phyloP scores from a whole-genome alignment of 2,113 vertebrate species.

The Heterotilapia buettikoferi region DNA sequence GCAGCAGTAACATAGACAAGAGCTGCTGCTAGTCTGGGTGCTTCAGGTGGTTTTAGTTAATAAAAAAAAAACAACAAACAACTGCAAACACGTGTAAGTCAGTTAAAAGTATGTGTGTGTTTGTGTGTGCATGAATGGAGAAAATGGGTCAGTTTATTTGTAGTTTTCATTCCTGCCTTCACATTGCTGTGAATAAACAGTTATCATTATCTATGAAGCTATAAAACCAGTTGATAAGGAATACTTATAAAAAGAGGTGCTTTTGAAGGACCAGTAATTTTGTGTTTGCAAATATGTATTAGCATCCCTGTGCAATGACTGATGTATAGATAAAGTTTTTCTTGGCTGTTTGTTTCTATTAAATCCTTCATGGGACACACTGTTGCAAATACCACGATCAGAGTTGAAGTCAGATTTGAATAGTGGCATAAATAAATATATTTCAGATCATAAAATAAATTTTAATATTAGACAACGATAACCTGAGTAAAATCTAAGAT shows the following conservation, averaged over 20 bases:
- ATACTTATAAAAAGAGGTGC: neutral
- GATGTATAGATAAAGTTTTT: neutral
- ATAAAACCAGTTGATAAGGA: neutral
- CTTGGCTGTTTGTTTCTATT: neutral
- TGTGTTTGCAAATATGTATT: neutral
- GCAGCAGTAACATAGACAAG: neutral
- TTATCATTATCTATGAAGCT: neutral
- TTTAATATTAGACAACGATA: neutral
- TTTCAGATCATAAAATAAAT: neutral
- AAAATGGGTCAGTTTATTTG: neutral
- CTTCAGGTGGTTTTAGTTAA: neutral
- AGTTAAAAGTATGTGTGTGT: neutral
- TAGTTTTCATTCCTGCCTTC: neutral
- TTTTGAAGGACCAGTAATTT: neutral
- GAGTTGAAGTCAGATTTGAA: neutral
- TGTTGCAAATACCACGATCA: neutral
- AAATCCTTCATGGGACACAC: neutral
- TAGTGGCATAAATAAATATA: neutral
- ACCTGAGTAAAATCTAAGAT: neutral
- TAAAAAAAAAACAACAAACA: neutral
- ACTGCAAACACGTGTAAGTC: neutral
- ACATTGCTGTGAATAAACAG: neutral
- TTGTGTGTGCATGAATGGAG: neutral
- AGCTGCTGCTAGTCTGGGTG: neutral
- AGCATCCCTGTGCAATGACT: fast-evolving